These are phyloP conservation scores for Aethina tumida DNA, from an alignment of 1,140 invertebrate species.

Conservation along the genomic window DNA sequence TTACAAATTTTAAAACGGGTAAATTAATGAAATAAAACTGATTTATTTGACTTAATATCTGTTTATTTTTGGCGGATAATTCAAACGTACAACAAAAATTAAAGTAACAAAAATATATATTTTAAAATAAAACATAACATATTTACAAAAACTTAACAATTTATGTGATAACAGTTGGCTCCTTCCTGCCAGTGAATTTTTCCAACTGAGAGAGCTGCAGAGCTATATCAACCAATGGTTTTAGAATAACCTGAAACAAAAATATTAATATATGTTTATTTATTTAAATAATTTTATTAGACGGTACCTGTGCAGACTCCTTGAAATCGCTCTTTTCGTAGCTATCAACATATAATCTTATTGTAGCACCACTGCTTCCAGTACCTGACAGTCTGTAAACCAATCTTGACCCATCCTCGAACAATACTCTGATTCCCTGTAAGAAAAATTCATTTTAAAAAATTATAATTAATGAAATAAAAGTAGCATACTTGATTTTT, in stretches of 20 bases:
- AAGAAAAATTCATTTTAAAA: conserved; percentile 20
- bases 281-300: background rate
- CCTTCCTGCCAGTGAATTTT: conserved; percentile 75
- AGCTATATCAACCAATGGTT: conserved; percentile 83
- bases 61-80: too few species aligned
- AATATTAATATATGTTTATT: conserved; percentile 4
- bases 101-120: too few species aligned
- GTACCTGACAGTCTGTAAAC: conserved; percentile 94
- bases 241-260: conserved; percentile 53
- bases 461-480: background rate
- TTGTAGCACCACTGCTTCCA: conserved; percentile 93
- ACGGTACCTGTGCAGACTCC: conserved; percentile 58
- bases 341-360: conserved; percentile 88
- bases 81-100: too few species aligned
- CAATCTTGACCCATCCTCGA: conserved; percentile 87
- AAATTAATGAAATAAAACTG: too few species aligned
- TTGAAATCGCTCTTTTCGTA: conserved; percentile 68
- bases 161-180: conserved; percentile 97
- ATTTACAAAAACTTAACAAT: too few species aligned
- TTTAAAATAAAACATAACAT: too few species aligned
- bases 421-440: conserved; percentile 87
- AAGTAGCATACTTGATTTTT: conserved; percentile 66
- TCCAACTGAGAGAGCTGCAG: conserved; percentile 74
- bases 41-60: too few species aligned
- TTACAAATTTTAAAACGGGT: too few species aligned